Percentiles rank a stretch among this genome's conserved stretches.
These are phyloP conservation scores for Stegana nigrithorax DNA, from an alignment of 2,888 invertebrate genomes.

Conservation along the genomic window DNA sequence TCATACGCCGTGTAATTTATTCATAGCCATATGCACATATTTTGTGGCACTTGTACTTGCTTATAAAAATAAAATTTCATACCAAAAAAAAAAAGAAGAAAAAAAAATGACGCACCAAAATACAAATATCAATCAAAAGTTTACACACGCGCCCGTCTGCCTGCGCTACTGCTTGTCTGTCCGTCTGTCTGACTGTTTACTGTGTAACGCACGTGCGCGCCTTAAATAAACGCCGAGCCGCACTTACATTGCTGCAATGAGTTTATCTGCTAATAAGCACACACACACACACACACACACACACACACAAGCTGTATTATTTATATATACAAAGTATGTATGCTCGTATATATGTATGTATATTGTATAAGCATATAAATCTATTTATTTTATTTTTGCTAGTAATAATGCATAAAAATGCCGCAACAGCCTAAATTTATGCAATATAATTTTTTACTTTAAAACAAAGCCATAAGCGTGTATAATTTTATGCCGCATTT, in stretches of 20 bases:
- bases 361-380: neutral
- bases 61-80: slow-evolving; percentile 2
- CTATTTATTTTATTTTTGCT: neutral
- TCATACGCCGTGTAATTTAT: neutral
- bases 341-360: neutral
- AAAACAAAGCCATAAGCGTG: too few relatives aligned
- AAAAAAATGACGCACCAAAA: neutral
- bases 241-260: slow-evolving; percentile 22
- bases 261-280: slow-evolving; percentile 42
- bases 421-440: slow-evolving; percentile 1
- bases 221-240: neutral
- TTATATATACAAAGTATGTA: neutral
- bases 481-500: neutral
- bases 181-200: neutral
- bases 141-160: neutral
- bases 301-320: too few relatives aligned
- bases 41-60: neutral
- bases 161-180: neutral
- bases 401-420: neutral
- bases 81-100: neutral
- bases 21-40: neutral
- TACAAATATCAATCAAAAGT: slow-evolving; percentile 15
- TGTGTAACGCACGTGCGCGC: neutral
- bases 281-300: neutral
- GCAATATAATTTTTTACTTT: slow-evolving; percentile 10